Conservation (phyloP, 2,888 invertebrate species). For the Apocheima hispidaria region DNA sequence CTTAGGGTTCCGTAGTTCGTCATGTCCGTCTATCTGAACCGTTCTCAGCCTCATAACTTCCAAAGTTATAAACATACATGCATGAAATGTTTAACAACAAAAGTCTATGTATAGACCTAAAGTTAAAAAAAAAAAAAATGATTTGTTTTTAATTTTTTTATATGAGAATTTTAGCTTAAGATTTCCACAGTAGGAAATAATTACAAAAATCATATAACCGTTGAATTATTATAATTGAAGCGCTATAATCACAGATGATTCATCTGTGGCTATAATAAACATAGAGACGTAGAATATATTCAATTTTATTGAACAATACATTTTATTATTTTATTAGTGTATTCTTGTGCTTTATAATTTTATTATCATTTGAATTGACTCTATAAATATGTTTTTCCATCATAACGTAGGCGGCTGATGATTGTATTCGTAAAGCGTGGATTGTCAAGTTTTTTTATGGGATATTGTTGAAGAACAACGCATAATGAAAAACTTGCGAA, state of each 20-base stretch:
- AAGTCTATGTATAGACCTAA: too few relatives aligned
- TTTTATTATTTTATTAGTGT: constrained; percentile 10
- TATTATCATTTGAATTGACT: constrained; percentile 7
- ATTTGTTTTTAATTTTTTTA: too few relatives aligned
- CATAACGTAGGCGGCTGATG: neutral
- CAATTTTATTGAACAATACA: constrained; percentile 5
- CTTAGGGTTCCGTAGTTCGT: too few relatives aligned
- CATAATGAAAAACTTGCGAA: constrained; percentile 16
- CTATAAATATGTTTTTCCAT: neutral
- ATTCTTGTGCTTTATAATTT: constrained; percentile 10
- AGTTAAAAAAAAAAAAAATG: too few relatives aligned
- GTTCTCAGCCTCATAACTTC: too few relatives aligned
- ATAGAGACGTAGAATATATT: constrained; percentile 2
- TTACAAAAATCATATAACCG: neutral
- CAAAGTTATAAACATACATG: too few relatives aligned
- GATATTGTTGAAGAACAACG: constrained; percentile 20
- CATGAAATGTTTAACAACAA: too few relatives aligned
- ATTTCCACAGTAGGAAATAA: neutral
- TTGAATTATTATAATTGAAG: neutral
- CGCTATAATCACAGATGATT: too few relatives aligned
- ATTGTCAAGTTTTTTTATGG: constrained; percentile 17
- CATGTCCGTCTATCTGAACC: too few relatives aligned
- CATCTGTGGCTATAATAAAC: too few relatives aligned
- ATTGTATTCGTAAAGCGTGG: constrained; percentile 1
- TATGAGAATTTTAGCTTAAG: too few relatives aligned